phyloP scores from a whole-genome alignment of 2,113 vertebrate species.

The Charina bottae region DNA sequence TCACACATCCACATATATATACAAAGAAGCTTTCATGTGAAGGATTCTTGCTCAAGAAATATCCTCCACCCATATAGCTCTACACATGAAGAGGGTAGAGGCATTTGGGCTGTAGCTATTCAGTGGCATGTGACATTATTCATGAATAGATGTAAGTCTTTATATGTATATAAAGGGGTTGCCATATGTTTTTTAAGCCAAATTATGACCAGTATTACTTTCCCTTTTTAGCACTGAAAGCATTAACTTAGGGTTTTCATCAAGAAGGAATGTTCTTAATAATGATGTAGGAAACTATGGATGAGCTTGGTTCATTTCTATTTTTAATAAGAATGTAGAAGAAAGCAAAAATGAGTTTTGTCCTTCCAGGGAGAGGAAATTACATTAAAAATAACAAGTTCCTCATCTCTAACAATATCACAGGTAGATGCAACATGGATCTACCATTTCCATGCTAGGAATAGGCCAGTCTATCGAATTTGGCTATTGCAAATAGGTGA shows the following conservation, averaged over 20 bases:
- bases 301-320: neutral
- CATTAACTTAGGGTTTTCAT: neutral
- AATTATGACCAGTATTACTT: neutral
- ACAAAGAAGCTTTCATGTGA: neutral
- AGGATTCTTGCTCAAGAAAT: neutral
- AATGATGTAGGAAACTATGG: neutral
- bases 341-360: neutral
- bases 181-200: neutral
- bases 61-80: neutral
- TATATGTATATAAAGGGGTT: neutral
- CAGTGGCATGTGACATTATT: neutral
- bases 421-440: neutral
- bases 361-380: neutral
- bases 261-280: neutral
- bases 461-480: neutral
- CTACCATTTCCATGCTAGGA: neutral
- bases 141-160: neutral
- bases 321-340: neutral
- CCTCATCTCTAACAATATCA: neutral
- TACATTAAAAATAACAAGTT: neutral
- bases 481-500: neutral
- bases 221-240: neutral
- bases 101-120: neutral
- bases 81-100: too few species aligned
- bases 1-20: neutral